phyloP scores from a whole-genome alignment of 2,888 invertebrate genomes.

The Adelphocoris suturalis region DNA sequence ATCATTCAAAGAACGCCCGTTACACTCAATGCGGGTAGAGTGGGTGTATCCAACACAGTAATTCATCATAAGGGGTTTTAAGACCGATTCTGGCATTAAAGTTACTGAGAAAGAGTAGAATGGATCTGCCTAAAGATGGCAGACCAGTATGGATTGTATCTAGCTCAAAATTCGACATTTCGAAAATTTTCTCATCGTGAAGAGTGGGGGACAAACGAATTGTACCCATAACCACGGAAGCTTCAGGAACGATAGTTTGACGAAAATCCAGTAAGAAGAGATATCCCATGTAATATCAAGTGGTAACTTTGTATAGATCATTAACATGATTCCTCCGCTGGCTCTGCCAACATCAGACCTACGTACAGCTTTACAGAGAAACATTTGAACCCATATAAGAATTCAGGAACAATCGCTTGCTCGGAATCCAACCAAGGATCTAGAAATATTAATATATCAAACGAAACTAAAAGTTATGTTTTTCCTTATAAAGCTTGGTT shows the following conservation, averaged over 20 bases:
- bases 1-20: not conserved
- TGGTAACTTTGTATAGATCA: not conserved
- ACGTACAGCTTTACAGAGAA: not conserved
- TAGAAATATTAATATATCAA: not conserved
- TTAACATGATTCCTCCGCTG: not conserved
- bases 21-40: not conserved
- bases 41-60: not conserved
- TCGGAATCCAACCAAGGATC: not conserved
- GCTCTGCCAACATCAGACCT: not conserved
- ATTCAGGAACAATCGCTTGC: not conserved
- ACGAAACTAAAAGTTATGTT: not conserved
- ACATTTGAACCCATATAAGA: not conserved
- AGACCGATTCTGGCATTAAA: not conserved
- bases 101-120: not conserved
- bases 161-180: not conserved
- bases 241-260: not conserved
- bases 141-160: not conserved
- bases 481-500: not conserved
- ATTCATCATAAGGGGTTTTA: not conserved
- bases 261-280: not conserved
- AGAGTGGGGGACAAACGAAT: not conserved
- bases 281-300: not conserved
- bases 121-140: not conserved
- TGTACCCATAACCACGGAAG: not conserved
- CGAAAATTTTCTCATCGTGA: not conserved